phyloP scores from a whole-genome alignment of 2,113 vertebrate genomes.

The Vicugna pacos region DNA sequence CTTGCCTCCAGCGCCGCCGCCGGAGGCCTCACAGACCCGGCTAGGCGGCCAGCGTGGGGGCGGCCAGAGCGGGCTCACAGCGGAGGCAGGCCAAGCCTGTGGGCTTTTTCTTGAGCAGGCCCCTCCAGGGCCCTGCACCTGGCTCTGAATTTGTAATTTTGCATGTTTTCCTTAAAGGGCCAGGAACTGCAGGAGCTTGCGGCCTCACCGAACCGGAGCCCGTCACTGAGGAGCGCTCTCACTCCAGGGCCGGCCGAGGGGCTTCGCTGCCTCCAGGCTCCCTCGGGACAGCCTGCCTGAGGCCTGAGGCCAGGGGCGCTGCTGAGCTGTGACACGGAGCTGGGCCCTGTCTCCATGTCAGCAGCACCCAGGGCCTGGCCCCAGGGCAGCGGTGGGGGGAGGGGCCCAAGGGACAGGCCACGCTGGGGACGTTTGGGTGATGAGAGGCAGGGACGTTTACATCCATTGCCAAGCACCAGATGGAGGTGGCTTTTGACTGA shows the following conservation, averaged over 20 bases:
- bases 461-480: background rate
- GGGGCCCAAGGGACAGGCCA: background rate
- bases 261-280: background rate
- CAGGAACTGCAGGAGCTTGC: background rate
- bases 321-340: background rate
- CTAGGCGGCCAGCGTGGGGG: too few species aligned
- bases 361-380: background rate
- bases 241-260: background rate
- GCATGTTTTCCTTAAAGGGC: background rate
- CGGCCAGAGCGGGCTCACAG: background rate
- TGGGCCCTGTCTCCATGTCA: background rate
- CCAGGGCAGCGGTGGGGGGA: background rate
- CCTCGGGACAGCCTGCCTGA: background rate
- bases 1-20: background rate
- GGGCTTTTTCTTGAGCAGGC: background rate
- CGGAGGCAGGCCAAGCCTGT: background rate
- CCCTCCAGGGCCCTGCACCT: background rate
- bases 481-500: background rate
- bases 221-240: background rate
- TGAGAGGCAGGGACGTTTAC: background rate
- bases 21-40: too few species aligned
- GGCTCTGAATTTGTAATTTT: conserved; percentile 14
- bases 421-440: background rate
- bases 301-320: background rate
- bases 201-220: background rate